Evolutionary conservation across 2,888 invertebrate species (phyloP).

Genomic region (Argyra leucocephala): DNA sequence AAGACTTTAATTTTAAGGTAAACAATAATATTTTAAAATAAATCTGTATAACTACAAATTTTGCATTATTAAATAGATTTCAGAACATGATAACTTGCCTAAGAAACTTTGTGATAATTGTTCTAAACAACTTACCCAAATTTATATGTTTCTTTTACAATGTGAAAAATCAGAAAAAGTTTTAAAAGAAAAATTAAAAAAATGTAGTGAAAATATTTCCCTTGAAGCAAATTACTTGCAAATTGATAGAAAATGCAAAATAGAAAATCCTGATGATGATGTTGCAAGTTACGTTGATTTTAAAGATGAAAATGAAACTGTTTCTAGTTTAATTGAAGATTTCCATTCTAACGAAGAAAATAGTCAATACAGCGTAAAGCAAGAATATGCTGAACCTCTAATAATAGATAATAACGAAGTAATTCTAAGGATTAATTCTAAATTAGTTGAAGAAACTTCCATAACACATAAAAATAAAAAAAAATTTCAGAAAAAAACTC

Average conservation of each 20-base stretch:
- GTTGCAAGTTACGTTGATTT: background rate
- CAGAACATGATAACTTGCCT: background rate
- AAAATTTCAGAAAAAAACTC: background rate
- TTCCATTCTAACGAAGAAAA: background rate
- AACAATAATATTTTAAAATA: background rate
- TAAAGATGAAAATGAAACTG: background rate
- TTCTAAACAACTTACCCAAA: conserved; percentile 8
- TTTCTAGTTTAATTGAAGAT: background rate
- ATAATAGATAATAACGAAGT: background rate
- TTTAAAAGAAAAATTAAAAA: background rate
- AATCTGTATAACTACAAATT: background rate
- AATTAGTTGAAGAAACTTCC: background rate
- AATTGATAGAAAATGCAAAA: background rate
- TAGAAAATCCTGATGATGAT: background rate
- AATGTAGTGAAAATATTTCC: background rate
- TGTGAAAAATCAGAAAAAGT: conserved; percentile 7
- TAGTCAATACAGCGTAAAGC: too few species aligned
- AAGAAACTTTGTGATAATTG: conserved; percentile 13
- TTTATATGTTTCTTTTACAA: background rate
- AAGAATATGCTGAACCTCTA: background rate
- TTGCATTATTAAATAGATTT: background rate
- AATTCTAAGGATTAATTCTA: background rate
- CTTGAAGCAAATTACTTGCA: background rate
- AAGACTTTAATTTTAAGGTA: background rate
- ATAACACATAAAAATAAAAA: background rate